Evolutionary conservation across 2,888 invertebrate species (phyloP), one percentile per base, ranked within the genome.

Genomic region (Dicyrtoma fusca): DNA sequence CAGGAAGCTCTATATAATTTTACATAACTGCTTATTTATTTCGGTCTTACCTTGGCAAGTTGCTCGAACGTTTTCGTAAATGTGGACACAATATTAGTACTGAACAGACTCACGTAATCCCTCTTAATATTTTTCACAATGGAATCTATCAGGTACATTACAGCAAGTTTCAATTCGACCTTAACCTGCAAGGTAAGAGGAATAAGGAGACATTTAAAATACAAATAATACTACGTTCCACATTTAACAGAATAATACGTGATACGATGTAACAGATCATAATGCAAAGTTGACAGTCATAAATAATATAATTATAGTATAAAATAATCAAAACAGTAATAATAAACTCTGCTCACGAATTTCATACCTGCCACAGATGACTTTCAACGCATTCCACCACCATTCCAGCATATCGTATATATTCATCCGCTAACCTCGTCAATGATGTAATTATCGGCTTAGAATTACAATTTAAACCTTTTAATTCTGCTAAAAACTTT

Each of bases 371-470:
- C 88, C 91, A 88, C 84, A 98, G 91, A 88, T 97, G 97, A 84
- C 90, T 90, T 87, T 97, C 97, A 85, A 99, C 95, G 73, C 93
- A 93, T 87, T 92, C 89, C 82, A 97, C 97, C 84, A 99, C 96
- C 82, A 91, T 89, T 80, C 90, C 87, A 69, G 97, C 96, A 85
- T 92, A 91, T 82, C 90, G 90, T 81, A 90, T 88, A 85, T 95
- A 94, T 85, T 99, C 99, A 84, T 98, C 98, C 10, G 99, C 99
- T 82, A 99, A 87, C 88, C 98, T 97, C 44, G 99, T 99, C 82
- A 99, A 88, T 90, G 97, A 94, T 86, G 95, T 97, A 85, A 99
- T 99, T 75, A 95, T 87, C 14, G 97, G 97, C 85, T 98, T 99
- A 87, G 97, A 96, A 88, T 98, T 99, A 83, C 34, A 34, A 34